Percentiles rank a stretch among this genome's conserved stretches.
These are phyloP conservation scores for Aleiodes testaceus DNA, from an alignment of 2,888 invertebrate species.

Conservation along the genomic window DNA sequence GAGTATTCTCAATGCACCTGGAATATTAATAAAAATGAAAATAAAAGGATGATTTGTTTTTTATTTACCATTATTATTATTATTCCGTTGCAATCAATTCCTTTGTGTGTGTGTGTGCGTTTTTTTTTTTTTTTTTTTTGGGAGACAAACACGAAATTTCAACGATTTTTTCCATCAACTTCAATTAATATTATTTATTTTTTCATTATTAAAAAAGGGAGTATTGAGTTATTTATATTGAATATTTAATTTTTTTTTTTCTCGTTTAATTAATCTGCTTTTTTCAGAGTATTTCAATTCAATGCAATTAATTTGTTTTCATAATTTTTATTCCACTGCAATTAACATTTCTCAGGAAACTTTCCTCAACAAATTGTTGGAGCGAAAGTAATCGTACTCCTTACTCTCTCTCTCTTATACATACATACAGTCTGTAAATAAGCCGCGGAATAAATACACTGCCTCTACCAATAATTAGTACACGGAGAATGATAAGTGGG, in stretches of 20 bases:
- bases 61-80: too few species aligned
- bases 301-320: not conserved
- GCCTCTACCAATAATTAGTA: conserved; percentile 50
- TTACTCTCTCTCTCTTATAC: not conserved
- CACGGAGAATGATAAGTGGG: conserved; percentile 51
- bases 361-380: conserved; percentile 2
- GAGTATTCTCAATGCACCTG: not conserved
- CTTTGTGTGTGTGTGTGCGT: not conserved
- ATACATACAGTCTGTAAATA: conserved; percentile 29
- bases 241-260: too few species aligned
- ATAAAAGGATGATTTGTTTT: too few species aligned
- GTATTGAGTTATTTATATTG: too few species aligned
- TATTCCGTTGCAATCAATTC: too few species aligned
- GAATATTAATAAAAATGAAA: too few species aligned
- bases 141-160: not conserved
- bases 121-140: not conserved
- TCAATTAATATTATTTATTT: not conserved
- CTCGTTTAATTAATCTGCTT: too few species aligned
- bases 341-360: conserved; percentile 4
- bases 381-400: conserved; percentile 19
- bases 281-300: too few species aligned
- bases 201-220: not conserved
- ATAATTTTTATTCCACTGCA: conserved; percentile 1
- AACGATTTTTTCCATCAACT: too few species aligned
- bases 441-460: conserved; percentile 25